These are phyloP conservation scores for Keiferia lycopersicella DNA, from an alignment of 2,888 invertebrate genomes.

Conservation along the genomic window DNA sequence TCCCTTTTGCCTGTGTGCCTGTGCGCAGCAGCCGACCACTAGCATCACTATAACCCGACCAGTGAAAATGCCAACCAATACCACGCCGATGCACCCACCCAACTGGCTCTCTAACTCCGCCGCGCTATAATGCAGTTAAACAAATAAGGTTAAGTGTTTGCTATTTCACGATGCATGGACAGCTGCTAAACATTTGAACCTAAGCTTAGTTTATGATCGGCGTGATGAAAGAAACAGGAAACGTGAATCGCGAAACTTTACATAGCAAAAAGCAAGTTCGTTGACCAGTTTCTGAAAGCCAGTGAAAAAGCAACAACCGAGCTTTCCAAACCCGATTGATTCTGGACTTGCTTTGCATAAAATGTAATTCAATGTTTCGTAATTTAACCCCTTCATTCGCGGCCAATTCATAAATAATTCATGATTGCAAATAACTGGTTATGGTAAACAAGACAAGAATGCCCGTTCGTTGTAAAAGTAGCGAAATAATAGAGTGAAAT, in stretches of 20 bases:
- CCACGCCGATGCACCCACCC: constrained; percentile 33
- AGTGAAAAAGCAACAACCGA: neutral
- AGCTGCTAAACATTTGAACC: constrained; percentile 66
- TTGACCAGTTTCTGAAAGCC: neutral
- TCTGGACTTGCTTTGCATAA: constrained; percentile 24
- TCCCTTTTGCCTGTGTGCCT: constrained; percentile 74
- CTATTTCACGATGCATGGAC: constrained; percentile 65
- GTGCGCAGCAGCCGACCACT: constrained; percentile 69
- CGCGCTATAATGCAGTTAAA: constrained; percentile 70
- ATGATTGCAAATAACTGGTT: constrained; percentile 58
- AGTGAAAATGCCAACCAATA: constrained; percentile 41
- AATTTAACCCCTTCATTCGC: constrained; percentile 54
- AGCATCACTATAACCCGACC: constrained; percentile 66
- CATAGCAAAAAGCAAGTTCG: constrained; percentile 5
- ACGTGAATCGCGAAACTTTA: constrained; percentile 12
- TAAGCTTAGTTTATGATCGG: constrained; percentile 52
- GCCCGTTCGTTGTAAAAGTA: constrained; percentile 37
- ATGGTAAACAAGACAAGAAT: constrained; percentile 40
- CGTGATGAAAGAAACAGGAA: constrained; percentile 29
- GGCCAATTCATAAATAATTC: constrained; percentile 53
- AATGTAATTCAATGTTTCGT: constrained; percentile 41
- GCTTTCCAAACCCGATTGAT: constrained; percentile 14
- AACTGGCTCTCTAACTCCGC: constrained; percentile 43
- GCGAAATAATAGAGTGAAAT: constrained; percentile 46
- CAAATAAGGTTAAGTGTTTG: constrained; percentile 73